Evolutionary conservation across 2,888 invertebrate genomes (phyloP), one percentile per base, ranked within the genome.

Genomic region (Caenorhabditis becei): DNA sequence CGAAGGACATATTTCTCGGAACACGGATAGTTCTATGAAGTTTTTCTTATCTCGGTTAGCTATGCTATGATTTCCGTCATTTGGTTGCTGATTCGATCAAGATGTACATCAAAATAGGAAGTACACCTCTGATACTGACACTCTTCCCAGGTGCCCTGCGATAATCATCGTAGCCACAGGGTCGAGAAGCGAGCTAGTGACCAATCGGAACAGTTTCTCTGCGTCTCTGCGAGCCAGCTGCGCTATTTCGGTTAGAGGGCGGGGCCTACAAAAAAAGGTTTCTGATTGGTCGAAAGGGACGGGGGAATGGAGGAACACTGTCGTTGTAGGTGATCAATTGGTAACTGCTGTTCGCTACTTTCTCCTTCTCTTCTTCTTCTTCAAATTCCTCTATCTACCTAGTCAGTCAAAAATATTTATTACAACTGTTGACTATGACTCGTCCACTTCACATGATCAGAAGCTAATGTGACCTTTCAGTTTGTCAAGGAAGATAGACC

Each of bases 261-360:
- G 74, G 26, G 8, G 26, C 26, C 32, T 58, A 56, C 20, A 44
- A 74, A 66, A 72, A 66, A 75, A 53, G 23, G 53, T 18, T 59
- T 66, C 59, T 61, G 66, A 75, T 75, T 75, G 75, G 75, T 61
- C 53, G 53, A 23, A n/a, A 23, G 53, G 41, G 10, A 41, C 7
- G 32, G 32, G 32, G 2, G 14, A 14, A 14, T 2, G 10, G 24
- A 24, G 32, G 44, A 59, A 66, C 65, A 65, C 59, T 54, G 65
- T 65, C 59, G 41, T 41, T 24, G 20, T 26, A 58, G 20, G 53
- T 70, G 63, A 74, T 65, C 74, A 58, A 56, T 72, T 44, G 41
- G 41, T 54, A 35, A 62, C 56, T 28, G 54, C 61, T 70, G 51
- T 61, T 70, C 35, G 58, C 26, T 18, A 16, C 58, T 58, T 24